These are phyloP conservation scores for Leuciscus idus DNA, from an alignment of 2,113 vertebrate species.

Conservation along the genomic window DNA sequence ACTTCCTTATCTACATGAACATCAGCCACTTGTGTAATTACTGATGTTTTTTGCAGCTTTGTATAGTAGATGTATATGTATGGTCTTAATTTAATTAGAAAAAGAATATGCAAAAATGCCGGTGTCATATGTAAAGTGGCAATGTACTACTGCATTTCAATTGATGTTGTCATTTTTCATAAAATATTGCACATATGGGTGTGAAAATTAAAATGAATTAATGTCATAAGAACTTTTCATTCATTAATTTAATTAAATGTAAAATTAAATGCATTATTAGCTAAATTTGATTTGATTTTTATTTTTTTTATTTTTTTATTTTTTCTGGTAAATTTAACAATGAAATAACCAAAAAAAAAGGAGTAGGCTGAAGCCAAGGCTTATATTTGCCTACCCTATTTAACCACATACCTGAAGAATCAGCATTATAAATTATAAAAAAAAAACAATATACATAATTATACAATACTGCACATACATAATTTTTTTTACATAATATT, in stretches of 20 bases:
- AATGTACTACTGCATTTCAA: not conserved
- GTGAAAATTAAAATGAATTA: not conserved
- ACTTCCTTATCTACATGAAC: not conserved
- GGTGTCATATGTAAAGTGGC: not conserved
- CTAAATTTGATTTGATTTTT: too few relatives aligned
- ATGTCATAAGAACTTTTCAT: not conserved
- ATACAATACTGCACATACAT: too few relatives aligned
- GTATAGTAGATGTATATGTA: not conserved
- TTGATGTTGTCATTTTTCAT: not conserved
- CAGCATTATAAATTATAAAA: too few relatives aligned
- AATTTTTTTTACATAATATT: too few relatives aligned
- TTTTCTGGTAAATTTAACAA: too few relatives aligned
- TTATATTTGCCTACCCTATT: too few relatives aligned
- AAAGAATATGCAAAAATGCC: not conserved
- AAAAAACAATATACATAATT: too few relatives aligned
- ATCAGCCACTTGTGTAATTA: not conserved
- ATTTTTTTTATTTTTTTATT: too few relatives aligned
- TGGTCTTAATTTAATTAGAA: not conserved
- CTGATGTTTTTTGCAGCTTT: not conserved
- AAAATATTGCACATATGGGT: too few relatives aligned
- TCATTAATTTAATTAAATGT: not conserved
- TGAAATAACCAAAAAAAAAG: too few relatives aligned
- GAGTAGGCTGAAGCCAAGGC: too few relatives aligned
- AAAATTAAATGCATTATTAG: not conserved
- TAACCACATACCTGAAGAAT: too few relatives aligned